phyloP scores from a whole-genome alignment of 2,797 vertebrate species.

The Zalophus californianus region DNA sequence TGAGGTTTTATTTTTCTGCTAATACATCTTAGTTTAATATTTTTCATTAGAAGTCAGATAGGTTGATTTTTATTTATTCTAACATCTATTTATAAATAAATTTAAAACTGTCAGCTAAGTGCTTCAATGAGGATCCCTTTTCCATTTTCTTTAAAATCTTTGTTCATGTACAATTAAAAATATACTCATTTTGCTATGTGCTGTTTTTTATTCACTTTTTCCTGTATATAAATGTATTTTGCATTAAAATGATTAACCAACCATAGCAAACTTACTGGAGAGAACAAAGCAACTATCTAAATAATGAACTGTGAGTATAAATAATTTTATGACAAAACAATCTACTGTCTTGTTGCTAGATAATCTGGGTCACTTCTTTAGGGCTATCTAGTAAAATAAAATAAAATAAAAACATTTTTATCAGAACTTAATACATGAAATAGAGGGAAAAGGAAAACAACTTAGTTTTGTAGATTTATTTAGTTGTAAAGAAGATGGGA shows the following conservation, averaged over 20 bases:
- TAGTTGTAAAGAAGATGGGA: not conserved
- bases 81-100: not conserved
- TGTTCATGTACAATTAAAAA: not conserved
- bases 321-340: not conserved
- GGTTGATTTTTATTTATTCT: not conserved
- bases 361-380: not conserved
- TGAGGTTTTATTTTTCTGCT: not conserved
- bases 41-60: not conserved
- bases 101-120: not conserved
- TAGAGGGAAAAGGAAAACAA: not conserved
- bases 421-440: not conserved
- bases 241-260: conserved; percentile 10
- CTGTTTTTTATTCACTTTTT: not conserved
- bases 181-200: not conserved
- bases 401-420: conserved; percentile 29
- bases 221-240: not conserved
- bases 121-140: not conserved
- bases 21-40: not conserved
- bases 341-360: not conserved
- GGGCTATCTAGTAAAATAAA: not conserved
- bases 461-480: not conserved
- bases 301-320: not conserved
- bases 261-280: not conserved
- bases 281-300: not conserved
- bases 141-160: not conserved